Evolutionary conservation across 2,888 invertebrate genomes (phyloP).

Genomic region (Empis stercorea): DNA sequence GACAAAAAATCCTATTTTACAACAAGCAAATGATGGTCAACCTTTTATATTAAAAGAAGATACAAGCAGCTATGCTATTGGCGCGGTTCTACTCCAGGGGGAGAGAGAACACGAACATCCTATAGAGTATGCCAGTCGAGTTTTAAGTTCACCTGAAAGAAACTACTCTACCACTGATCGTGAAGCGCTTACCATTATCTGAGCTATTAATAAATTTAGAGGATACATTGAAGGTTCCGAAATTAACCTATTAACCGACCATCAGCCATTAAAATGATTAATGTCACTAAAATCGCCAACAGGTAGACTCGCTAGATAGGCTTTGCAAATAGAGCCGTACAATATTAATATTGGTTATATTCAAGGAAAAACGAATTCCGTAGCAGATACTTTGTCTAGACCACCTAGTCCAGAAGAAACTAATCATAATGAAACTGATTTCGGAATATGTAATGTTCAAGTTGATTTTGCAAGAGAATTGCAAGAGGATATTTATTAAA

Average conservation of each 20-base stretch:
- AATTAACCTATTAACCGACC: constrained; percentile 29
- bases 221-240: constrained; percentile 28
- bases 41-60: constrained; percentile 14
- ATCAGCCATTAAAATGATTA: constrained; percentile 37
- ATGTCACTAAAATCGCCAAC: constrained; percentile 27
- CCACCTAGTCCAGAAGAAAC: neutral
- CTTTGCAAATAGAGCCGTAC: constrained; percentile 28
- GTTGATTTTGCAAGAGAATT: constrained; percentile 3
- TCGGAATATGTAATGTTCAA: neutral
- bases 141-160: constrained; percentile 20
- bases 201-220: constrained; percentile 27
- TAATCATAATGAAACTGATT: neutral
- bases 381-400: constrained; percentile 12
- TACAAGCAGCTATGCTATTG: constrained; percentile 13
- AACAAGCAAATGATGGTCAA: constrained; percentile 11
- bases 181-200: constrained; percentile 25
- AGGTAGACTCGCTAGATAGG: constrained; percentile 36
- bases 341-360: constrained; percentile 27
- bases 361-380: constrained; percentile 24
- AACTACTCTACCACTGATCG: constrained; percentile 33
- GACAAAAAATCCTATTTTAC: constrained; percentile 11
- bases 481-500: constrained; percentile 11
- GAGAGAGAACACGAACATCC: constrained; percentile 14
- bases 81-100: constrained; percentile 14
- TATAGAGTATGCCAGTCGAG: constrained; percentile 20